Evolutionary conservation across 92 coral and sea anemone species (phyloP).

Genomic region (Epizoanthus ramosus): DNA sequence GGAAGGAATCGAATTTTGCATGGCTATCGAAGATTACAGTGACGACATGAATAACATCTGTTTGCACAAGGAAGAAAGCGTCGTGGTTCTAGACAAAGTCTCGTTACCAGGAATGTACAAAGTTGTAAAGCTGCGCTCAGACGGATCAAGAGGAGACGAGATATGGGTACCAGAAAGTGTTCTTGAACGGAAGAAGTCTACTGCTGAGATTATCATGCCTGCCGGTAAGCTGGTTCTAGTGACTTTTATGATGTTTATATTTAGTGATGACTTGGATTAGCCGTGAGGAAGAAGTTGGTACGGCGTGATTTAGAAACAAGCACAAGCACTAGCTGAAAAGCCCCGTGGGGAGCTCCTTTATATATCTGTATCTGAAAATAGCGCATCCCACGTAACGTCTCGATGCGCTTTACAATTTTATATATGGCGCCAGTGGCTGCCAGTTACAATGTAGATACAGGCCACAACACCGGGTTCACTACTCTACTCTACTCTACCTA

Average conservation of each 20-base stretch:
- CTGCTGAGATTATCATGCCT: constrained; percentile 73
- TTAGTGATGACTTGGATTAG: too few relatives aligned
- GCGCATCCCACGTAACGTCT: too few relatives aligned
- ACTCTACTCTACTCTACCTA: too few relatives aligned
- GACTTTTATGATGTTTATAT: too few relatives aligned
- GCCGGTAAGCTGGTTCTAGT: constrained; percentile 50
- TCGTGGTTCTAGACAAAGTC: constrained; percentile 72
- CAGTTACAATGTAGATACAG: too few relatives aligned
- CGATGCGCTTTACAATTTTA: too few relatives aligned
- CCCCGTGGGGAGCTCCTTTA: too few relatives aligned
- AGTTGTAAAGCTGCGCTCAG: constrained; percentile 71
- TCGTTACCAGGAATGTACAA: constrained; percentile 86
- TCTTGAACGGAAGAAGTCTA: constrained; percentile 74
- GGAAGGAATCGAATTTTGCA: constrained; percentile 74
- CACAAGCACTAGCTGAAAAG: too few relatives aligned
- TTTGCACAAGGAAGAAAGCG: constrained; percentile 76
- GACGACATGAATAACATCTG: constrained; percentile 80
- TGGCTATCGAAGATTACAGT: constrained; percentile 74
- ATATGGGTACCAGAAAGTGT: constrained; percentile 81
- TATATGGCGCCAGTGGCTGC: too few relatives aligned
- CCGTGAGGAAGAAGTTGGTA: background rate
- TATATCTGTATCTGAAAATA: too few relatives aligned
- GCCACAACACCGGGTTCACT: too few relatives aligned
- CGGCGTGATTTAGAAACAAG: background rate
- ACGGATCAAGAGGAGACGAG: constrained; percentile 84